These are phyloP conservation scores for Cyrtorhinus lividipennis DNA, from an alignment of 1,140 invertebrate species.

Conservation along the genomic window DNA sequence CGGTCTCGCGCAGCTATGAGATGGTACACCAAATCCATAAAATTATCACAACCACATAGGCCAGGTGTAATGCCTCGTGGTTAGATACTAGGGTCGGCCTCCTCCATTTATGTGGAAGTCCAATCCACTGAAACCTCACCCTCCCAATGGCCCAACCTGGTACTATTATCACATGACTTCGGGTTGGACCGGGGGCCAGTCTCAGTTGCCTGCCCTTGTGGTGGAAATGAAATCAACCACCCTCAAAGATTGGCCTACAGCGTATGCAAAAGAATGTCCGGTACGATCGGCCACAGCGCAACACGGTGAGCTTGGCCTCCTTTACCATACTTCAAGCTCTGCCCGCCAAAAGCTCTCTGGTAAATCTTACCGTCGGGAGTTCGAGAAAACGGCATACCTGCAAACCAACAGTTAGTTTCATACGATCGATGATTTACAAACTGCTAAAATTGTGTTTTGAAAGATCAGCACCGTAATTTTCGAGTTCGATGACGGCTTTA, in stretches of 20 bases:
- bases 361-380: slow-evolving; percentile 89
- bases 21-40: too few species aligned
- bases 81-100: too few species aligned
- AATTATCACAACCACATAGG: too few species aligned
- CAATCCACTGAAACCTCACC: too few species aligned
- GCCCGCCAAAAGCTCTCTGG: slow-evolving; percentile 94
- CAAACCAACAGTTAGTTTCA: not conserved
- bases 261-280: slow-evolving; percentile 97
- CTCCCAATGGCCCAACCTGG: too few species aligned
- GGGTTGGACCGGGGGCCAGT: too few species aligned
- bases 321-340: slow-evolving; percentile 89
- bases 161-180: too few species aligned
- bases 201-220: too few species aligned
- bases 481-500: slow-evolving; percentile 90
- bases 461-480: slow-evolving; percentile 68
- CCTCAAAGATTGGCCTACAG: slow-evolving; percentile 91
- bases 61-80: too few species aligned
- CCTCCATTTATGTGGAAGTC: too few species aligned
- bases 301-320: slow-evolving; percentile 82
- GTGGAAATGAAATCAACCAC: too few species aligned
- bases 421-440: not conserved
- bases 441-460: not conserved
- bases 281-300: slow-evolving; percentile 77
- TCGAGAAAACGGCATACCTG: slow-evolving; percentile 79
- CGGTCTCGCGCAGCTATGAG: too few species aligned